Evolutionary conservation across 2,797 vertebrate genomes (phyloP), one percentile per base, ranked within the genome.

Genomic region (Sternotherus odoratus): DNA sequence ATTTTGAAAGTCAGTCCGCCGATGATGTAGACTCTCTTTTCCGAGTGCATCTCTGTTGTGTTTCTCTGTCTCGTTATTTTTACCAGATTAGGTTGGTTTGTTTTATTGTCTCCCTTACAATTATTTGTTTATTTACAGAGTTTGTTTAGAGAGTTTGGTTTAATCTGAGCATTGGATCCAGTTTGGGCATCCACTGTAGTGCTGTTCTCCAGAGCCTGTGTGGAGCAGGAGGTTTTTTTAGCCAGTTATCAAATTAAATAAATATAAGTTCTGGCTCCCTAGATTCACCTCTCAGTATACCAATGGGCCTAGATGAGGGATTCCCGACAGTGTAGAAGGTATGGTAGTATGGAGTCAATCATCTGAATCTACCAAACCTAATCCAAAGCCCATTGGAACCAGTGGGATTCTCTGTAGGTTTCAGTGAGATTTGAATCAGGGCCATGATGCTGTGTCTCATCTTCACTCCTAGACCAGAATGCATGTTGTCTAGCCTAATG

Each of bases 121-220:
- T 54, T 96, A 89, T 82, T 86, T 8, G 0, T 91, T 88, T 94
- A 82, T 94, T 96, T 95, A 80, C 86, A 80, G 94, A 96, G 94
- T 5, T 89, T 54, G 24, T 6, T 83, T 95, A 87, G 43, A 80
- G 94, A 96, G 94, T 6, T 89, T 54, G 24, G 8, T 87, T 83
- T 95, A 87, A 83, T 95, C 0, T 87, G 94, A 96, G 90, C 83
- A 85, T 60, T 87, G 88, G 69, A 89, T 94, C 92, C 94, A 95
- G 92, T 93, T 93, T 91, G 95, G 97, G 77, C 5, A 60, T 87
- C 2, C 60, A 89, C 69, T 87, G 88, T 89, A n/a, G 74, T 30
- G 56, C 82, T 83, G 82, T 66, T 93, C 92, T 89, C 83, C 86
- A 26, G 87, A 49, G 83, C 92, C 87, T 93, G 85, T 77, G 77